Conservation (phyloP, 2,888 invertebrate species). For the Metacarcinus magister region DNA sequence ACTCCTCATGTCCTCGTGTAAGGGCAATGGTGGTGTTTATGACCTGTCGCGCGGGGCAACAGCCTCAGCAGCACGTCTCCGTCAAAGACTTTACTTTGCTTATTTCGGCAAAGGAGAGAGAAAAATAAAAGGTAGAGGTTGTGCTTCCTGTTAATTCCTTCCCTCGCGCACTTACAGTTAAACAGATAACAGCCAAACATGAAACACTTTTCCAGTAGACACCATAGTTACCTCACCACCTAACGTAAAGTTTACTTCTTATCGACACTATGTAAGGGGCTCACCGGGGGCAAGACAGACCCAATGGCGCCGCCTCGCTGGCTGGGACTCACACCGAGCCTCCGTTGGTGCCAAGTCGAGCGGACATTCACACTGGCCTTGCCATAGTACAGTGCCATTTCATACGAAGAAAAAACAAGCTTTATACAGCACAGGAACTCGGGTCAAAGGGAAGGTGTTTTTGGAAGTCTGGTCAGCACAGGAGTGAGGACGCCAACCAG, state of each 20-base stretch:
- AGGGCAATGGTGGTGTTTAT: conserved; percentile 30
- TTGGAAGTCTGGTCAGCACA: conserved; percentile 38
- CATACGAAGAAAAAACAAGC: conserved; percentile 40
- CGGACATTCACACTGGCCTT: not conserved
- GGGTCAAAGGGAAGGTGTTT: not conserved
- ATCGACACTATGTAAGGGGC: conserved; percentile 26
- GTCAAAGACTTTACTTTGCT: not conserved
- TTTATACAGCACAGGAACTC: conserved; percentile 71
- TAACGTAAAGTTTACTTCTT: conserved; percentile 22
- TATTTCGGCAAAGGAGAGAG: not conserved
- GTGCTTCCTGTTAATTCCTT: conserved; percentile 44
- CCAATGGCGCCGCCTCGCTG: conserved; percentile 6
- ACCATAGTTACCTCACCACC: conserved; percentile 53
- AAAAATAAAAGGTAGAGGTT: conserved; percentile 6
- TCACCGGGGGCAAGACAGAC: not conserved
- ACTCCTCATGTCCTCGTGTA: not conserved
- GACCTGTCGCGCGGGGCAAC: not conserved
- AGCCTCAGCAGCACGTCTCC: conserved; percentile 3
- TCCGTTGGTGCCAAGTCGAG: not conserved
- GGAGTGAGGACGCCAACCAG: conserved; percentile 32
- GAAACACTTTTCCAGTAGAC: conserved; percentile 46
- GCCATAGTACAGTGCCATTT: not conserved
- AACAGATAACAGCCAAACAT: conserved; percentile 51
- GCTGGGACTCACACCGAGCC: not conserved
- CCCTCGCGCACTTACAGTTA: conserved; percentile 49